Evolutionary conservation across 2,888 invertebrate genomes (phyloP), one percentile per base, ranked within the genome.

Genomic region (Drosophila anomalata): DNA sequence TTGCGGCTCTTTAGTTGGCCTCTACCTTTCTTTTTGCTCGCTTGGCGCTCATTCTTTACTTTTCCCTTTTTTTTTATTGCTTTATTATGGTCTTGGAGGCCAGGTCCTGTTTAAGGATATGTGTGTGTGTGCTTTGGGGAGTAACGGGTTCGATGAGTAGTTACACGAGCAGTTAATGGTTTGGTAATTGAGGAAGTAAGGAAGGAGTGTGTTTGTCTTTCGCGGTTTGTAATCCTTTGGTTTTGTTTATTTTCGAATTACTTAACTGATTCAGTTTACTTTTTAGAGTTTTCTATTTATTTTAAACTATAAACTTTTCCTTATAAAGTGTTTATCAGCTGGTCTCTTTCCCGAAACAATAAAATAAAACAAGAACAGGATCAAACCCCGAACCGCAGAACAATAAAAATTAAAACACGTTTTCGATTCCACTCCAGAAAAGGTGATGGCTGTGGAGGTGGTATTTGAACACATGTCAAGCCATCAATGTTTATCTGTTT

Each of bases 401-500:
- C 55, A 69, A 76, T 73, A 75, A 71, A 73, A 87, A 78, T 81
- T 73, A 76, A 83, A 76, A 76, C 76, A 75, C 70, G 66, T 77
- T 57, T 44, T 39, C 70, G 58, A 36, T 50, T 42, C 47, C 46
- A 24, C 20, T 12, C n/a, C 36, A 20, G 20, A 31, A 31, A 39
- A 14, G 36, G 48, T 52, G 73, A 50, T 61, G 53, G 61, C 51
- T 59, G 51, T 33, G 53, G 61, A 54, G 58, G 60, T 41, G 72
- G 17, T 56, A 48, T 44, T 59, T 80, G 76, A 76, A 87, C 84
- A 84, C 84, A 80, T 85, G 84, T 85, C 88, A 75, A 78, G 78
- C 87, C 88, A 88, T 88, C 84, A 88, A 87, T 85, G 77, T 75
- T 85, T 85, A 85, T 85, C 88, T 88, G 75, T 78, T 75, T 65